Conservation (phyloP, 2,797 vertebrate species). For the Channallabes apus region DNA sequence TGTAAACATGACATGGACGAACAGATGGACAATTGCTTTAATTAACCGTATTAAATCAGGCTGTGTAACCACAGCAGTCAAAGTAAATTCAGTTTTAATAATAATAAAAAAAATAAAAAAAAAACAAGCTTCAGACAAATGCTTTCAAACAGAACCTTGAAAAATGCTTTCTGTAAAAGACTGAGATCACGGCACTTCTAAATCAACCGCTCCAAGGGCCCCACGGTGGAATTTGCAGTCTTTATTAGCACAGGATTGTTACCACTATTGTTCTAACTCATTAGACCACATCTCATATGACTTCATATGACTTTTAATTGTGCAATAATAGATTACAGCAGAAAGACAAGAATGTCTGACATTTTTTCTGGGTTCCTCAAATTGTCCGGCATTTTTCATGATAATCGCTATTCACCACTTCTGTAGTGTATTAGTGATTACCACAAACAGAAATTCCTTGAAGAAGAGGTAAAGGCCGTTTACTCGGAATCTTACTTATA, state of each 20-base stretch:
- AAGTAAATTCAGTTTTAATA: conserved; percentile 28
- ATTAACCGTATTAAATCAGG: conserved; percentile 31
- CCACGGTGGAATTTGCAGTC: background rate
- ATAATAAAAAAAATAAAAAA: background rate
- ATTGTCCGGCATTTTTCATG: background rate
- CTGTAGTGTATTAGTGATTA: background rate
- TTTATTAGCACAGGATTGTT: conserved; percentile 7
- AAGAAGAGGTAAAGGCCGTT: background rate
- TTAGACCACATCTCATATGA: background rate
- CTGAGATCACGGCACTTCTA: conserved; percentile 9
- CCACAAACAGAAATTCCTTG: background rate
- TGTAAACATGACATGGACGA: conserved; percentile 2
- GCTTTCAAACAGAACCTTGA: conserved; percentile 6
- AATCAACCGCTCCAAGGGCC: background rate
- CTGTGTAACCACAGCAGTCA: conserved; percentile 11
- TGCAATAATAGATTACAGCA: background rate
- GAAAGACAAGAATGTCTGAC: conserved; percentile 15
- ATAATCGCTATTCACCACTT: background rate
- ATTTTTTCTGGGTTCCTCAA: conserved; percentile 10
- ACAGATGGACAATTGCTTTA: conserved; percentile 40
- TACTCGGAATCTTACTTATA: background rate
- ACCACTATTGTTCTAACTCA: background rate
- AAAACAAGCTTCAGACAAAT: conserved; percentile 7
- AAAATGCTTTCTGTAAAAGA: conserved; percentile 10
- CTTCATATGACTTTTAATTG: background rate